Conservation (phyloP, 2,797 vertebrate species). For the Brachyrhaphis roseni region DNA sequence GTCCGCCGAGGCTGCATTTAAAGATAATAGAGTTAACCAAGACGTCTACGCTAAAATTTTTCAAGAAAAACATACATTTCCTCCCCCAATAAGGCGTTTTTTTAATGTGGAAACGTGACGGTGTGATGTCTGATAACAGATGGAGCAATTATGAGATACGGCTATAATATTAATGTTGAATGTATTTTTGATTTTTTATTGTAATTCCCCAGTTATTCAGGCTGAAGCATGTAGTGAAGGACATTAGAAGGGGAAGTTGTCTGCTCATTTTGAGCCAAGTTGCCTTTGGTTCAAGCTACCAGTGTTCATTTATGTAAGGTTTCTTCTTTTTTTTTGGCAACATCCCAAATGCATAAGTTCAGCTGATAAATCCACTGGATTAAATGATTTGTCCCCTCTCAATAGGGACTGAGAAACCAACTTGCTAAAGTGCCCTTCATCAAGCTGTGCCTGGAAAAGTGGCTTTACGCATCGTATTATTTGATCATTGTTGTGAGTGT, state of each 20-base stretch:
- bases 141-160: not conserved
- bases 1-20: constrained; percentile 19
- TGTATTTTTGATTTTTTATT: not conserved
- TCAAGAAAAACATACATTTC: constrained; percentile 14
- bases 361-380: constrained; percentile 46
- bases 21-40: constrained; percentile 17
- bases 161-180: not conserved
- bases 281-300: constrained; percentile 21
- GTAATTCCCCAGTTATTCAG: constrained; percentile 11
- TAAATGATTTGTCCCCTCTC: constrained; percentile 28
- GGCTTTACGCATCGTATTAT: constrained; percentile 19
- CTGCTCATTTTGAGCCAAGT: constrained; percentile 18
- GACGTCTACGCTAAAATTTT: constrained; percentile 10
- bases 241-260: constrained; percentile 34
- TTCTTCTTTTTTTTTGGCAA: constrained; percentile 8
- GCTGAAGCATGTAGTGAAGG: constrained; percentile 27
- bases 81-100: constrained; percentile 14
- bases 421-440: constrained; percentile 44
- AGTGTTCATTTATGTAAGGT: constrained; percentile 23
- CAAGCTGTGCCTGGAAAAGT: constrained; percentile 33
- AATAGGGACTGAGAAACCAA: constrained; percentile 30
- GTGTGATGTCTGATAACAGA: constrained; percentile 4
- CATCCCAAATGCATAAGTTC: constrained; percentile 27
- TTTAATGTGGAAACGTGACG: constrained; percentile 19
- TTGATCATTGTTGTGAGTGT: constrained; percentile 42